A percentile compares a stretch with the other conserved stretches of the same genome.
Evolutionary conservation across 2,113 vertebrate species (phyloP).

Genomic region (Corythoichthys haematopterus): DNA sequence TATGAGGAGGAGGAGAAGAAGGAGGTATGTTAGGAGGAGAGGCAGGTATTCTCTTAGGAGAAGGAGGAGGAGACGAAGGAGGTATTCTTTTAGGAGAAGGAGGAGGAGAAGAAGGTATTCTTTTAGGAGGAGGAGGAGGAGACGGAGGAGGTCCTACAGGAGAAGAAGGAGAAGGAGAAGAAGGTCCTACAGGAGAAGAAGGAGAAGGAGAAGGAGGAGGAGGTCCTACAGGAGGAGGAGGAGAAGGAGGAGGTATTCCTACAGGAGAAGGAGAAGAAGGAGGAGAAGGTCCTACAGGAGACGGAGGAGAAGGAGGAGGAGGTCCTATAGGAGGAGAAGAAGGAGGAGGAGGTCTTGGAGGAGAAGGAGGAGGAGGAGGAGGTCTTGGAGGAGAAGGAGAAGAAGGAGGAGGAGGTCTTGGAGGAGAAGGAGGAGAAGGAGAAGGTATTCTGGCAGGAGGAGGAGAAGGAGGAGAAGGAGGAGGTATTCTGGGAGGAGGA

Average conservation of each 20-base stretch:
- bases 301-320: not conserved
- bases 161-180: not conserved
- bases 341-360: not conserved
- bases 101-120: not conserved
- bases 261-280: not conserved
- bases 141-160: not conserved
- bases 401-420: too few relatives aligned
- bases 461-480: too few relatives aligned
- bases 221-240: not conserved
- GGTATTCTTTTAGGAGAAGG: not conserved
- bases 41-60: not conserved
- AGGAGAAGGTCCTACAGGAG: not conserved
- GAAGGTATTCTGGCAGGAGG: too few relatives aligned
- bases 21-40: not conserved
- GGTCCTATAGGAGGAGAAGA: not conserved
- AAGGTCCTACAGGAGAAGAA: not conserved
- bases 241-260: not conserved
- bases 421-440: too few relatives aligned
- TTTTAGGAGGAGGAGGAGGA: not conserved
- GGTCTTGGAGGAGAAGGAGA: too few relatives aligned
- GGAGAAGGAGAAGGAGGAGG: not conserved
- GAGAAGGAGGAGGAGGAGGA: too few relatives aligned
- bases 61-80: not conserved
- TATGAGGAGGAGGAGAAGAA: not conserved
- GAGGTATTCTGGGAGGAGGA: too few relatives aligned